Evolutionary conservation across 2,888 invertebrate genomes (phyloP), one percentile per base, ranked within the genome.

Genomic region (Ametastegia equiseti): DNA sequence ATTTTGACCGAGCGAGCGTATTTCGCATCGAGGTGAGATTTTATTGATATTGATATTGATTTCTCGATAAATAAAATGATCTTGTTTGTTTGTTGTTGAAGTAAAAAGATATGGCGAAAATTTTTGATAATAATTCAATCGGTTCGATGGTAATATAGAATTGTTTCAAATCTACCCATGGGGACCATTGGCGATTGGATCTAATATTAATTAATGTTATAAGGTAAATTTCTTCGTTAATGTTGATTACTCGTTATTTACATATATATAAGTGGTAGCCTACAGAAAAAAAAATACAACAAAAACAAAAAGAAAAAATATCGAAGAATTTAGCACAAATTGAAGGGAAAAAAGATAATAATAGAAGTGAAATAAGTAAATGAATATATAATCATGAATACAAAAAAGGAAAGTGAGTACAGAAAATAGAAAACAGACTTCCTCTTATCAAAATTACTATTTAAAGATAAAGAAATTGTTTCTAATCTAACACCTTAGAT

Each of bases 401-500:
- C 15, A 60, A 23, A 33, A 19, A 65, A 19, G 23, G 0, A 54
- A 23, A 23, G 23, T 23, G 3, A 45, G 2, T 5, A 19, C 2
- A 65, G 13, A 19, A 65, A 33, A 65, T 19, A 65, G 5, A 27
- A 45, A 71, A 71, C 69, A 42, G 42, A 71, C 69, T 45, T 71
- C 13, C 27, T 36, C 27, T n/a, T 27, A 71, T 71, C 45, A 27
- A 71, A 71, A 71, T 71, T 71, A 71, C 42, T 71, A 27, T 45
- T 71, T 30, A 71, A 71, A 71, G 27, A 42, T n/a, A n/a, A n/a
- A n/a, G n/a, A 60, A 60, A 42, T 30, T 71, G 45, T 71, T 71
- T 45, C n/a, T n/a, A n/a, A n/a, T n/a, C n/a, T 45, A 71, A 71
- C 45, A n/a, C 15, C n/a, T 30, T 71, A 71, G 69, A 47, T 71